Base-by-base conservation (phyloP, 2,113 vertebrate species). In the Oxygymnocypris stewartii region DNA sequence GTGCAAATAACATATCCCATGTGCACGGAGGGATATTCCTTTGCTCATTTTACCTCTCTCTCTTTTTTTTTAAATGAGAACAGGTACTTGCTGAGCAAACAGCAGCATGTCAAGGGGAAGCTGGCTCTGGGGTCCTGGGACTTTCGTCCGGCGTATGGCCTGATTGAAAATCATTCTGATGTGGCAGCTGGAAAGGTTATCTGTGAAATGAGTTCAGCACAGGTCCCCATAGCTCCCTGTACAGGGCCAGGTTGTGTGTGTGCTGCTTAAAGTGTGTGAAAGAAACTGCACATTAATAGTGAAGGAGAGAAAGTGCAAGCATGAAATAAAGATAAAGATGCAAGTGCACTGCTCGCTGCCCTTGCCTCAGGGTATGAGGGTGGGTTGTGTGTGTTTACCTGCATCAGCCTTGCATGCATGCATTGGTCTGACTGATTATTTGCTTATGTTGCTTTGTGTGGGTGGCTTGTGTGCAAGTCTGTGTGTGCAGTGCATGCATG, bases 81-180 rank as follows among this genome's bases (percentile, higher is more conserved):
- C 69, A 84, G 74, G 76, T 82, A 76, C 61, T 85, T 79, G 12
- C 42, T 51, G 84, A 37, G 79, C 87, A 91, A 91, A 88, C 86
- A 87, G 49, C 4, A 61, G 76, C 35, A 57, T 81, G 76, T 59
- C 6, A 6, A 49, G 78, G 71, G 40, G 25, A 49, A 42, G 73
- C 44, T 79, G 28, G 42, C 69, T 85, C 61, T 59, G 42, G 81
- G 85, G 87, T 85, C 88, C 67, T 75, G 87, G 87, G 85, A 84
- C 83, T 88, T 85, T 88, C 42, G 59, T 75, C 23, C 61, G 67
- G 57, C 57, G 69, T 85, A 74, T 51, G 49, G 65, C 51, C 82
- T 89, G 90, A 89, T 87, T 89, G 86, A 89, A 90, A 90, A 90
- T 88, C 90, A 86, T 87, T 88, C 88, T 86, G 84, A 87, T 87